Conservation (phyloP, 1,140 invertebrate genomes). For the Amyelois transitella region DNA sequence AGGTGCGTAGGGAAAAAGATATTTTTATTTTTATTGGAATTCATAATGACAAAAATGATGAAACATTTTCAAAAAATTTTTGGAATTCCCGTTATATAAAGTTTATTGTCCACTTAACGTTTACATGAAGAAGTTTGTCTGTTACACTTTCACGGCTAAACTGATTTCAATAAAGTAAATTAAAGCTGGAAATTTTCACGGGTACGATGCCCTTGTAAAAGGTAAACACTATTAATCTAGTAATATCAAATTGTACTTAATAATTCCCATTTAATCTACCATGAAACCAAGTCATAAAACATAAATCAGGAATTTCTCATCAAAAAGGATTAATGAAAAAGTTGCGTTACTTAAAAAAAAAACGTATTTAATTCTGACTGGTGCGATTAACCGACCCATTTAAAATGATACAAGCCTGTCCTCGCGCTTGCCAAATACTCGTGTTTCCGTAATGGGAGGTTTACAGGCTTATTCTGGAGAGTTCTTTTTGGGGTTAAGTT, state of each 20-base stretch:
- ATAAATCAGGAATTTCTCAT: slow-evolving; percentile 1
- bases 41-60: slow-evolving; percentile 11
- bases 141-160: no score
- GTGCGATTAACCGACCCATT: slow-evolving; percentile 58
- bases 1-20: slow-evolving; percentile 8
- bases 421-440: slow-evolving; percentile 58
- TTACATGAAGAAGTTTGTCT: no score
- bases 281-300: background rate
- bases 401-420: slow-evolving; percentile 61
- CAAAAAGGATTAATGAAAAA: slow-evolving; percentile 13
- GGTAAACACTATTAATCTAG: no score
- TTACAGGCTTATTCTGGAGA: background rate
- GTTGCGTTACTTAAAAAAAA: background rate
- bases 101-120: no score
- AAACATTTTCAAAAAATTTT: background rate
- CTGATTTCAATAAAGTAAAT: no score
- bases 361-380: slow-evolving; percentile 27
- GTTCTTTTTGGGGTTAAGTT: no score
- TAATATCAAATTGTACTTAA: no score
- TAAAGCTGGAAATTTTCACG: no score
- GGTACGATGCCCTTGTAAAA: no score
- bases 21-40: slow-evolving; percentile 17
- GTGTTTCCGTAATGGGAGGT: slow-evolving; percentile 24
- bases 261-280: background rate
- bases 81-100: no score